A percentile compares a stretch with the other conserved stretches of the same genome.
Conservation (phyloP, 2,113 vertebrate species). For the Sphyrna mokarran region DNA sequence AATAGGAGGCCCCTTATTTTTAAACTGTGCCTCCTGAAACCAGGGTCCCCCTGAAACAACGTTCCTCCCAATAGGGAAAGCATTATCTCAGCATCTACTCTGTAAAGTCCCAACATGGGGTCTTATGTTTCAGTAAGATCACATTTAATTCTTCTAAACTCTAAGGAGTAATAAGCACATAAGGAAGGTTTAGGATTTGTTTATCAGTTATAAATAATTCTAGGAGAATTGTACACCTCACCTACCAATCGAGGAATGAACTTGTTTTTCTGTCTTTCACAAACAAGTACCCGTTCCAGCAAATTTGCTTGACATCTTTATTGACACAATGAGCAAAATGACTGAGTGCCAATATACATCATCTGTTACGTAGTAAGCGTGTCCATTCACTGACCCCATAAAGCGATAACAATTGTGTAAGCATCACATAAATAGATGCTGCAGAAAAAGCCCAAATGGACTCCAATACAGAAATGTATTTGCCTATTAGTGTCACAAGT, state of each 20-base stretch:
- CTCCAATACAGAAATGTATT: not conserved
- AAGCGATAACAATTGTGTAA: not conserved
- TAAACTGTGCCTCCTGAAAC: too few relatives aligned
- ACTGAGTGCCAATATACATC: not conserved
- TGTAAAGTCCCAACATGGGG: too few relatives aligned
- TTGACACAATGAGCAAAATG: constrained; percentile 7
- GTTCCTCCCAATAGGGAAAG: too few relatives aligned
- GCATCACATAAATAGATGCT: not conserved
- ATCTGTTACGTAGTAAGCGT: not conserved
- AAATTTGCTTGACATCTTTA: not conserved
- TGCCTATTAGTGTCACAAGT: too few relatives aligned
- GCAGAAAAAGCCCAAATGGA: not conserved
- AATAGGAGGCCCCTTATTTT: too few relatives aligned
- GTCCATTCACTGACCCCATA: not conserved
- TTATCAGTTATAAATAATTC: not conserved
- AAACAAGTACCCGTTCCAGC: not conserved
- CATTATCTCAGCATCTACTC: too few relatives aligned
- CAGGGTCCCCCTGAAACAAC: too few relatives aligned
- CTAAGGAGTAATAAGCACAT: too few relatives aligned
- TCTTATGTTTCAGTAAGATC: too few relatives aligned
- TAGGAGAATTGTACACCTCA: not conserved
- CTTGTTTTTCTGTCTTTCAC: not conserved
- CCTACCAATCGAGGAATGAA: not conserved
- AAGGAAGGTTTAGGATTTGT: too few relatives aligned
- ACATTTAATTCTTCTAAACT: too few relatives aligned